phyloP scores from a whole-genome alignment of 2,797 vertebrate genomes.

The Gobio occitaniae region DNA sequence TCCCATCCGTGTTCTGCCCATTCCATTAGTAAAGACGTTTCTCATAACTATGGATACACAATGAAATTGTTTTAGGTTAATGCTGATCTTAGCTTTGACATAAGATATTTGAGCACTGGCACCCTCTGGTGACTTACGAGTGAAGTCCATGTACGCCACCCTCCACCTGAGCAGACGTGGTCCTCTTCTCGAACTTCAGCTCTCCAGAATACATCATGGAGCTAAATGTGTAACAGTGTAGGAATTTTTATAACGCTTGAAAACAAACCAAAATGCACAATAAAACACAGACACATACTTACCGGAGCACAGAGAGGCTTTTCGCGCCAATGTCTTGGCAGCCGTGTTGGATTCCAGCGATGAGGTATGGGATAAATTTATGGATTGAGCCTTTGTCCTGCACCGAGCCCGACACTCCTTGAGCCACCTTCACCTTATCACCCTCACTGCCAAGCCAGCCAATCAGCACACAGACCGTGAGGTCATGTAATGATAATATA shows the following conservation, averaged over 20 bases:
- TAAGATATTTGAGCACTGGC: background rate
- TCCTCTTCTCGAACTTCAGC: slow-evolving; percentile 93
- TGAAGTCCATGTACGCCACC: slow-evolving; percentile 92
- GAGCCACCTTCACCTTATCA: slow-evolving; percentile 91
- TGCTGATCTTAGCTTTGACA: background rate
- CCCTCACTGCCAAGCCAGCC: slow-evolving; percentile 81
- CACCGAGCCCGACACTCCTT: slow-evolving; percentile 90
- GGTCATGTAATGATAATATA: background rate
- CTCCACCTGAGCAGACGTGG: slow-evolving; percentile 93
- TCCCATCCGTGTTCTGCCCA: slow-evolving; percentile 54
- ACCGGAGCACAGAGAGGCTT: slow-evolving; percentile 91
- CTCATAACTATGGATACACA: slow-evolving; percentile 82
- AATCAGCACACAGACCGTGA: slow-evolving; percentile 4
- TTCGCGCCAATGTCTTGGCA: slow-evolving; percentile 94
- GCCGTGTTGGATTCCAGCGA: slow-evolving; percentile 93
- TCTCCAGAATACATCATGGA: slow-evolving; percentile 97
- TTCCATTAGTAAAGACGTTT: slow-evolving; percentile 89
- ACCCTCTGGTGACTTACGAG: slow-evolving; percentile 83
- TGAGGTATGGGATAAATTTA: slow-evolving; percentile 92
- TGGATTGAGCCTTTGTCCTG: slow-evolving; percentile 96
- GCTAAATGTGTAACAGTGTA: slow-evolving; percentile 65
- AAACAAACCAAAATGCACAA: background rate
- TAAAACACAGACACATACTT: slow-evolving; percentile 58
- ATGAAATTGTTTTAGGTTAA: background rate
- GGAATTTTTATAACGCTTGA: background rate